phyloP scores from a whole-genome alignment of 2,797 vertebrate genomes.

The Rhynchotus rufescens region DNA sequence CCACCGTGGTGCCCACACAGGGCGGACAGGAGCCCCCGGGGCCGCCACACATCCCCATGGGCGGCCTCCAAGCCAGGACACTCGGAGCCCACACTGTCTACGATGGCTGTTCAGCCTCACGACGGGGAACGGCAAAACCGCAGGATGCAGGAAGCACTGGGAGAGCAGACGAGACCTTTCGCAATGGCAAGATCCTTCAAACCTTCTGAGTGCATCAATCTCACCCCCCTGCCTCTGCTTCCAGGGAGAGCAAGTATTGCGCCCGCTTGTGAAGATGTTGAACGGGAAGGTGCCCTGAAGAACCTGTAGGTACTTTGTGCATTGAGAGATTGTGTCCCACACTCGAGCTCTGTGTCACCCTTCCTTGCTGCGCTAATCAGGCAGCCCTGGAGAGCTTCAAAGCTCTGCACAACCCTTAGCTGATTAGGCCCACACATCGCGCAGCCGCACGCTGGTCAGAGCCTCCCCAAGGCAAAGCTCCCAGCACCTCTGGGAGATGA shows the following conservation, averaged over 20 bases:
- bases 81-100: background rate
- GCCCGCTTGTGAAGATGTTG: background rate
- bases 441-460: background rate
- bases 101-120: rapidly evolving
- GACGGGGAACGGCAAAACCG: background rate
- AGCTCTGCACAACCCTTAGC: background rate
- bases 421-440: background rate
- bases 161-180: background rate
- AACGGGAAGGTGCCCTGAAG: background rate
- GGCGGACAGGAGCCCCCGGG: background rate
- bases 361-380: background rate
- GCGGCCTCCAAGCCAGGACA: rapidly evolving
- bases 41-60: no score
- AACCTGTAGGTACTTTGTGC: background rate
- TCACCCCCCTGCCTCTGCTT: background rate
- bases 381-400: constrained; percentile 10
- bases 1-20: no score
- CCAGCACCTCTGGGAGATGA: constrained; percentile 28
- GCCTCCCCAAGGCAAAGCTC: background rate
- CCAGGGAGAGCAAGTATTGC: background rate
- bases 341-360: background rate
- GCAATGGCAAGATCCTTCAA: background rate
- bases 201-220: background rate
- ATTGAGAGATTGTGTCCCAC: background rate
- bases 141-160: background rate